Evolutionary conservation across 1,140 invertebrate species (phyloP).

Genomic region (Megalopta genalis): DNA sequence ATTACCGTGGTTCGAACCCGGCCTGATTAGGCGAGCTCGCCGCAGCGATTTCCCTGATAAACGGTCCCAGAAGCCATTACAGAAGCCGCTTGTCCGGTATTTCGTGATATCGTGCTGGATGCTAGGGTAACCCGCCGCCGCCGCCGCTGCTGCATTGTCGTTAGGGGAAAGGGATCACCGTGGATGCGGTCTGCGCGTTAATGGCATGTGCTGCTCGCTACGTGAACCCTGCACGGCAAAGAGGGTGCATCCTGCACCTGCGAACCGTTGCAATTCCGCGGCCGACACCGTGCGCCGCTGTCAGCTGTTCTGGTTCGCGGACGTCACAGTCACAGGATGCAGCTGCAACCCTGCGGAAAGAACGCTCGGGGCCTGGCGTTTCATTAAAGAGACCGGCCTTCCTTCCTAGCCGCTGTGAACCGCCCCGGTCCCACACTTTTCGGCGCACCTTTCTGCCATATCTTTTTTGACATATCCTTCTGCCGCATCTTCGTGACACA

Average conservation of each 20-base stretch:
- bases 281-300: conserved; percentile 12
- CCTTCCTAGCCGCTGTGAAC: no score
- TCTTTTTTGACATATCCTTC: no score
- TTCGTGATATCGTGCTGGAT: conserved; percentile 21
- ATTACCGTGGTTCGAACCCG: conserved; percentile 18
- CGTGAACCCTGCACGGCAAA: conserved; percentile 24
- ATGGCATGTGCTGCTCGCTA: conserved; percentile 54
- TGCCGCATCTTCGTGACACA: no score
- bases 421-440: no score
- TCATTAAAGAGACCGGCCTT: conserved; percentile 5
- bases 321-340: conserved; percentile 11
- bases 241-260: conserved; percentile 50
- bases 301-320: neutral
- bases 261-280: conserved; percentile 29
- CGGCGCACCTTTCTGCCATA: no score
- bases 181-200: conserved; percentile 63
- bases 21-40: conserved; percentile 45
- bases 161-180: conserved; percentile 56
- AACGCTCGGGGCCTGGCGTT: conserved; percentile 3
- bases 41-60: conserved; percentile 36
- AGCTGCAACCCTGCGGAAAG: neutral
- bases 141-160: conserved; percentile 26
- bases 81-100: conserved; percentile 42
- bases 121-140: conserved; percentile 8
- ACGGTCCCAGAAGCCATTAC: conserved; percentile 52